Evolutionary conservation across 2,888 invertebrate species (phyloP), one percentile per base, ranked within the genome.

Genomic region (Hoplodrina ambigua): DNA sequence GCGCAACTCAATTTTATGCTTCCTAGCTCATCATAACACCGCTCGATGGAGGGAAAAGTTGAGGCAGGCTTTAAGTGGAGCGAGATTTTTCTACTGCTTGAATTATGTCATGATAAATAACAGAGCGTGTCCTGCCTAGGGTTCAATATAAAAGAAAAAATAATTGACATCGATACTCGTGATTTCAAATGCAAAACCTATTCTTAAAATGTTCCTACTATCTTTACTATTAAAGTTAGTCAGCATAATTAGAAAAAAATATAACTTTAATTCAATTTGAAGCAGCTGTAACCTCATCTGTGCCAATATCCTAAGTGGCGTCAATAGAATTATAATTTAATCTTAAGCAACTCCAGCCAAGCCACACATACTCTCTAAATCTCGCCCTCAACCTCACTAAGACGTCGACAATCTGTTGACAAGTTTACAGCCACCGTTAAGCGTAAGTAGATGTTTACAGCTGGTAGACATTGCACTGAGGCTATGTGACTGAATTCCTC

Each of bases 361-460:
- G 58, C 78, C 56, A 37, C 66, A 76, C 53, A 37, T 57, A 69
- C 63, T 69, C 75, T 67, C 75, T 67, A 62, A 80, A 76, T 80
- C 78, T 73, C 71, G 64, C 66, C 66, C 66, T 77, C 25, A 67
- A 75, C 59, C 60, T 71, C 60, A 64, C 69, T 82, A 84, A 84
- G 80, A 76, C 68, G 53, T 57, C 72, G 62, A 84, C 80, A 83
- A 84, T 80, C 77, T 76, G 69, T 60, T 75, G 75, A 83, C 79
- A 75, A 83, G 74, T 84, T 82, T 78, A 84, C 75, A 75, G 54
- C 67, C 71, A 68, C 66, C 70, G 75, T 79, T 82, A 78, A 83
- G 78, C 80, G 66, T 77, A 69, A 82, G 84, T 78, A 84, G 78
- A 83, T 88, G 87, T 89, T 88, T 88, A 88, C 81, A 86, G 88